Evolutionary conservation across 2,113 vertebrate genomes (phyloP), one percentile per base, ranked within the genome.

Genomic region (Haplochromis vanheusdeni): DNA sequence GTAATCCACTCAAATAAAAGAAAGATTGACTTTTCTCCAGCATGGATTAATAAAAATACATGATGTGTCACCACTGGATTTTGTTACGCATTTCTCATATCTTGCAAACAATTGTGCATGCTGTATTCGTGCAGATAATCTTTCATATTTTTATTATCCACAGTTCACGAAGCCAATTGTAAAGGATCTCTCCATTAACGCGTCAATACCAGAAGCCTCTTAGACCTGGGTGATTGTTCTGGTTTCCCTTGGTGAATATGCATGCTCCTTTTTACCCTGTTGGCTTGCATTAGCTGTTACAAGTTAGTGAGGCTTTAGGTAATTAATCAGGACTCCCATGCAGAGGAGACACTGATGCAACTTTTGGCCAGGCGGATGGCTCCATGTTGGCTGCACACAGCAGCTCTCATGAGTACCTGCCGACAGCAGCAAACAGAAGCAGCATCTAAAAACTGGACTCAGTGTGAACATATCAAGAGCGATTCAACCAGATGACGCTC

Each of bases 381-480:
- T 90, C 35, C 58, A 19, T 51, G 58, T 19, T 90, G 75, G 73
- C 86, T 84, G 85, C 54, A 82, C 45, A 68, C 60, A 79, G 75
- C 47, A 73, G 80, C 79, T 82, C 58, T 83, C 5, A 23, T 80
- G 16, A 82, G 19, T 16, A 70, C 37, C 13, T 35, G 51, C 75
- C 75, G 31, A 51, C 33, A 87, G 55, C 83, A 84, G 23, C 82
- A 81, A 83, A 79, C 55, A 86, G 37, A 92, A 92, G 91, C 73
- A 91, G 55, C 42, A 85, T 82, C 31, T 49, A 42, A 79, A 91
- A 86, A 33, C 75, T 84, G 13, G 52, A 89, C 37, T 47, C 83
- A 6, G 65, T 80, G 58, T 82, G 70, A 81, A 86, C 19, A 31
- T 19, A 84, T 56, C 49, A 14, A 45, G 11, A 79, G 8, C 23